Evolutionary conservation across 2,888 invertebrate species (phyloP).

Genomic region (Eupithecia inturbata): DNA sequence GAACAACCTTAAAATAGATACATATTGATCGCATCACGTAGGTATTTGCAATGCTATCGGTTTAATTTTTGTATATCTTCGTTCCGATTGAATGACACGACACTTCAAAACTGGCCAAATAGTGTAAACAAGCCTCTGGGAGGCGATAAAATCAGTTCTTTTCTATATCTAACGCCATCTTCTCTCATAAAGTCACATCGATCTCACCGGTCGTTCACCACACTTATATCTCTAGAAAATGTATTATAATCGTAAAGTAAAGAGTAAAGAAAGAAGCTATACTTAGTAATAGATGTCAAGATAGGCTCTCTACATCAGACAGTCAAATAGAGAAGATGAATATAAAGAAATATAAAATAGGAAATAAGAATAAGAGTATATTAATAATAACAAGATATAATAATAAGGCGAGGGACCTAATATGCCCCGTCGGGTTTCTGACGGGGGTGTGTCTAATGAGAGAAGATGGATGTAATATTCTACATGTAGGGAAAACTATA

Average conservation of each 20-base stretch:
- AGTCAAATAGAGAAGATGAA: neutral
- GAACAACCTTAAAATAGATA: neutral
- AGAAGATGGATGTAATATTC: neutral
- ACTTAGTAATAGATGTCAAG: neutral
- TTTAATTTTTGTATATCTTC: neutral
- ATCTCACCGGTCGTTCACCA: neutral
- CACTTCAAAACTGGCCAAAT: neutral
- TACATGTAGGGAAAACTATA: neutral
- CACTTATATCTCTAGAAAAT: neutral
- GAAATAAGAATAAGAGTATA: neutral
- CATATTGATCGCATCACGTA: too few relatives aligned
- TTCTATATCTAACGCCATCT: neutral
- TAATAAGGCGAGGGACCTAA: neutral
- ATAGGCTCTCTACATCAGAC: neutral
- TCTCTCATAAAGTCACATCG: constrained; percentile 4
- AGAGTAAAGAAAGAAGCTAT: neutral
- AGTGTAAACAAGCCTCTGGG: neutral
- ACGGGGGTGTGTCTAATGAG: neutral
- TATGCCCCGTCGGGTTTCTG: neutral
- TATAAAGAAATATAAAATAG: neutral
- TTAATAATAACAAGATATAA: neutral
- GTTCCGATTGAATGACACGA: neutral
- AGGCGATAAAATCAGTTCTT: neutral
- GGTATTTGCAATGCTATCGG: neutral
- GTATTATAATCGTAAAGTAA: neutral